Evolutionary conservation across 2,888 invertebrate species (phyloP).

Genomic region (Drosophila austrosaltans): DNA sequence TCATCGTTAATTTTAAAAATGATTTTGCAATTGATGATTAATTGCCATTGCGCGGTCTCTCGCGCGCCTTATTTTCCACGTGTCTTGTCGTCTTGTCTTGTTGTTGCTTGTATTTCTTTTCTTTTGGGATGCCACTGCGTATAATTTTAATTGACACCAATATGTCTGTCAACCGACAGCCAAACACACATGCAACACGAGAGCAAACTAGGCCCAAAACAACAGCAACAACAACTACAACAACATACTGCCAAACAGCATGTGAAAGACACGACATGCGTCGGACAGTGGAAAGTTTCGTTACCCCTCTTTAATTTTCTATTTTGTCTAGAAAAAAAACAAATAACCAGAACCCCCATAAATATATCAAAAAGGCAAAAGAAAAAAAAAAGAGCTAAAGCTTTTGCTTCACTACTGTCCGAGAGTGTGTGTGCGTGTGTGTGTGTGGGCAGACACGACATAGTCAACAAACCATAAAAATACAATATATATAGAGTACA

Average conservation of each 20-base stretch:
- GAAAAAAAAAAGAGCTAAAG: slow-evolving; percentile 7
- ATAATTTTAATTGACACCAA: slow-evolving; percentile 66
- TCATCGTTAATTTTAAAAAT: slow-evolving; percentile 61
- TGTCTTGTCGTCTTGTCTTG: slow-evolving; percentile 12
- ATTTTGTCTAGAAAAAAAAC: slow-evolving; percentile 21
- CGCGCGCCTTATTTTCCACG: slow-evolving; percentile 12
- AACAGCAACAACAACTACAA: background rate
- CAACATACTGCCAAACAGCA: background rate
- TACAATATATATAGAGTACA: background rate
- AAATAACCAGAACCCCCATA: slow-evolving; percentile 31
- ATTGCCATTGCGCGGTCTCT: slow-evolving; percentile 30
- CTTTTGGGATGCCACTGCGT: slow-evolving; percentile 5
- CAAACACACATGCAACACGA: slow-evolving; percentile 1
- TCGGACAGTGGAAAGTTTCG: slow-evolving; percentile 49
- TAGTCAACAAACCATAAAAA: slow-evolving; percentile 27
- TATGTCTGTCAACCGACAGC: slow-evolving; percentile 52
- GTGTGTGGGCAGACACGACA: slow-evolving; percentile 25
- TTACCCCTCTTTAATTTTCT: slow-evolving; percentile 11
- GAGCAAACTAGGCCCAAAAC: slow-evolving; percentile 42
- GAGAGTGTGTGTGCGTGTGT: slow-evolving; percentile 6
- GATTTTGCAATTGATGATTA: slow-evolving; percentile 71
- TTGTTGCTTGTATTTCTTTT: slow-evolving; percentile 2
- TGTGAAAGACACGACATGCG: slow-evolving; percentile 16
- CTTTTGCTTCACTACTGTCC: slow-evolving; percentile 13
- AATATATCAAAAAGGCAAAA: slow-evolving; percentile 35